Evolutionary conservation across 2,888 invertebrate genomes (phyloP).

Genomic region (Xestia sexstrigata): DNA sequence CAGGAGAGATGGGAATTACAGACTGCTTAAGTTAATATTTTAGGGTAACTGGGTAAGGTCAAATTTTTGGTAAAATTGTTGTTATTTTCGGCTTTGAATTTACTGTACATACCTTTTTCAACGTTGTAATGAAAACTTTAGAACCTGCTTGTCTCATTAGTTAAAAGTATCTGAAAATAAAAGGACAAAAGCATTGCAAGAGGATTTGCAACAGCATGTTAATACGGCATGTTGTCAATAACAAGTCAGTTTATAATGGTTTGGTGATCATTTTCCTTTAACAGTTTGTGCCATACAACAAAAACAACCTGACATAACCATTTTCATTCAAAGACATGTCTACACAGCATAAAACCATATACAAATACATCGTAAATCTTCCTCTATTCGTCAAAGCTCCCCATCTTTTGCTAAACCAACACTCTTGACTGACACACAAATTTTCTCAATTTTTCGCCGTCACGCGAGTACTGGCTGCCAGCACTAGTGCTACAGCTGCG

Average conservation of each 20-base stretch:
- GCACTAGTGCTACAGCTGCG: constrained; percentile 75
- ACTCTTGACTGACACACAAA: constrained; percentile 21
- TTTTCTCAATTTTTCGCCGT: constrained; percentile 9
- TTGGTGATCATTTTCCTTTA: not conserved
- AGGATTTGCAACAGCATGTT: not conserved
- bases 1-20: not conserved
- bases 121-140: not conserved
- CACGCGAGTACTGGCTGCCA: constrained; percentile 13
- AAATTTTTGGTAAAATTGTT: not conserved
- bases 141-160: too few species aligned
- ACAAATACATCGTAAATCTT: not conserved
- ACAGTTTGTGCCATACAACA: not conserved
- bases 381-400: not conserved
- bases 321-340: not conserved
- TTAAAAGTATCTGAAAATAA: too few species aligned
- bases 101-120: not conserved
- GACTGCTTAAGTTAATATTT: not conserved
- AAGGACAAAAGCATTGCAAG: too few species aligned
- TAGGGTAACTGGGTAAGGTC: not conserved
- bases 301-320: not conserved
- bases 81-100: not conserved
- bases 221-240: not conserved
- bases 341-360: not conserved
- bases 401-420: not conserved
- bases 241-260: not conserved